Base-by-base conservation (phyloP, 2,888 invertebrate genomes). In the Liposcelis brunnea region DNA sequence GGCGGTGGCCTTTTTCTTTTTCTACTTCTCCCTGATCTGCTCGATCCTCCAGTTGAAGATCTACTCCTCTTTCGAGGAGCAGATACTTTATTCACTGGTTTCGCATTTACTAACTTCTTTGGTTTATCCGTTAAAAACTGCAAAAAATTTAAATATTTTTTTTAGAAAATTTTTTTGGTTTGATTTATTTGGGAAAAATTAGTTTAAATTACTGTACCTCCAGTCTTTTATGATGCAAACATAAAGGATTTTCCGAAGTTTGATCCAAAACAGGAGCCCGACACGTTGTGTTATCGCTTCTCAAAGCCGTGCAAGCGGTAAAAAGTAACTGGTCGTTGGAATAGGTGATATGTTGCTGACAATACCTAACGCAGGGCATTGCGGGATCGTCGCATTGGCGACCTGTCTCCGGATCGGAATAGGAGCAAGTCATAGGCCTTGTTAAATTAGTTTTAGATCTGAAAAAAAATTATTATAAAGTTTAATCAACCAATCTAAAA, bases 271-370 rank as follows among this genome's bases (percentile, higher is more conserved):
- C 80, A 37, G 84, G 82, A 51, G 77, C 70, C 56, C 80, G 77
- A 61, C 84, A 84, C 59, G 80, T 81, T 31, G 79, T 77, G 56
- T 82, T 77, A 62, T 83, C 80, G 12, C n/a, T 16, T 47, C 78
- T 71, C 61, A 79, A 80, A 49, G 81, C 82, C 49, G 82, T 81
- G 62, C 84, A 85, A 55, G 80, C 77, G 58, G 76, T 75, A 63
- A 80, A 85, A 50, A 87, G 64, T 53, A 80, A 72, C 65, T 93
- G 91, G 55, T 86, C 84, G 8, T 77, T 72, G 60, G 87, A 86
- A 50, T 77, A 71, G 66, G 86, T 83, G 54, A 91, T 83, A 67
- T 93, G 93, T 49, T 75, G 65, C 33, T 80, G 69, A 61, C 91
- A 93, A 60, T 87, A 80, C 48, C 82, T 76, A 1, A 84, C 78